A percentile compares a stretch with the other conserved stretches of the same genome.
Conservation (phyloP, 2,888 invertebrate species). For the Ophioninae sp. region DNA sequence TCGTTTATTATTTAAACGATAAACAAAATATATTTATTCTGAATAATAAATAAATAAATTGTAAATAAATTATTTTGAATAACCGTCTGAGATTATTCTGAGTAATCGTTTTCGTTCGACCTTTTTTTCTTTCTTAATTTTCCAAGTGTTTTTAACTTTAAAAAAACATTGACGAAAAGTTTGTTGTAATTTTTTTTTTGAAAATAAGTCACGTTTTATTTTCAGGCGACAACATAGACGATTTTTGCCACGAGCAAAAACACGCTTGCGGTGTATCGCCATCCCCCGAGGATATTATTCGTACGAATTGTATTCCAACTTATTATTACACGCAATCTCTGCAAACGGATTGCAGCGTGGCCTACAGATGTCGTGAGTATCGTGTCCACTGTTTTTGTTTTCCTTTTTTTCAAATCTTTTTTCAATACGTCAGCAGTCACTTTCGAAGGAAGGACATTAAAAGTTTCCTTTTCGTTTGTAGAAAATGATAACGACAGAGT, state of each 20-base stretch:
- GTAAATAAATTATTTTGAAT: too few species aligned
- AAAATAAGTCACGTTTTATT: neutral
- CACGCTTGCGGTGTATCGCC: slow-evolving; percentile 66
- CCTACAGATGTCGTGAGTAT: slow-evolving; percentile 74
- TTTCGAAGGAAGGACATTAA: neutral
- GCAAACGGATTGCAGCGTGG: slow-evolving; percentile 64
- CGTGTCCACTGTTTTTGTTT: neutral
- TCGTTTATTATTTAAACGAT: too few species aligned
- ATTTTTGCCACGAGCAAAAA: slow-evolving; percentile 69
- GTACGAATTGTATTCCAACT: slow-evolving; percentile 70
- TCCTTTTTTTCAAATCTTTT: neutral
- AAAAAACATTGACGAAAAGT: neutral
- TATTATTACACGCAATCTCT: slow-evolving; percentile 64
- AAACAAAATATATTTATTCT: too few species aligned
- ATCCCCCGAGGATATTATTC: slow-evolving; percentile 40
- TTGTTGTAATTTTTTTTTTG: neutral
- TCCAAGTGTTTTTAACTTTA: too few species aligned
- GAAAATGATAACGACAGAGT: slow-evolving; percentile 67
- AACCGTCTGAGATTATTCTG: too few species aligned
- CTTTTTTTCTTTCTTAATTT: neutral
- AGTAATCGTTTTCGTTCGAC: too few species aligned
- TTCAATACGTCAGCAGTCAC: neutral
- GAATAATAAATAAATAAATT: too few species aligned
- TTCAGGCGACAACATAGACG: slow-evolving; percentile 69
- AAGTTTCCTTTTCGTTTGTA: slow-evolving; percentile 49